Conservation (phyloP, 2,797 vertebrate species). For the Esox masquinongy region DNA sequence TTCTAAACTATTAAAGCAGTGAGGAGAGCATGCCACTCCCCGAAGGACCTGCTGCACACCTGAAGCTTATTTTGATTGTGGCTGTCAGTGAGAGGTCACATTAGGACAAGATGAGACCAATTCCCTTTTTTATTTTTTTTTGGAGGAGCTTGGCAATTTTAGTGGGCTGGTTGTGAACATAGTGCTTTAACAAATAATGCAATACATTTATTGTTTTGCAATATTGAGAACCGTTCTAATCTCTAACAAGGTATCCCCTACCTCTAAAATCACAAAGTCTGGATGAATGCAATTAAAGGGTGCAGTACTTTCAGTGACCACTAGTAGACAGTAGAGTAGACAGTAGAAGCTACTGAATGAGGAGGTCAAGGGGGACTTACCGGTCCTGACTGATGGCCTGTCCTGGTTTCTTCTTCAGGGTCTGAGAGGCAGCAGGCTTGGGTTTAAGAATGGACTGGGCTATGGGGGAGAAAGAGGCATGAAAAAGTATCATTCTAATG, state of each 20-base stretch:
- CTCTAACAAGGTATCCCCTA: neutral
- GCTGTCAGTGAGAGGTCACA: too few species aligned
- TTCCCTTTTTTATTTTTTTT: too few species aligned
- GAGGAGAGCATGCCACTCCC: too few species aligned
- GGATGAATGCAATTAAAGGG: neutral
- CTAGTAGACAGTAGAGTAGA: neutral
- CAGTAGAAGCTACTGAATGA: neutral
- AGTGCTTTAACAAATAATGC: too few species aligned
- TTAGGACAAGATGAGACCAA: too few species aligned
- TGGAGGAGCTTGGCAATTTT: too few species aligned
- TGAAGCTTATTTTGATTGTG: too few species aligned
- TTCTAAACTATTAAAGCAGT: neutral
- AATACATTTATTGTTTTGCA: neutral
- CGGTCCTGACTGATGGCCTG: conserved; percentile 45
- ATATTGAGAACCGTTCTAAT: neutral
- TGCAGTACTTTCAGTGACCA: neutral
- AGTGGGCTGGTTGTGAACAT: too few species aligned
- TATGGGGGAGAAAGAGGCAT: conserved; percentile 16
- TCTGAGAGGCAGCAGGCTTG: conserved; percentile 41
- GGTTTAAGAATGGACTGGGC: conserved; percentile 49
- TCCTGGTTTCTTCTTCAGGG: conserved; percentile 28
- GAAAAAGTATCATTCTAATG: neutral
- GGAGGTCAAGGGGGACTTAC: conserved; percentile 24
- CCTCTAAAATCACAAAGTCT: neutral
- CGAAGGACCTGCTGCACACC: too few species aligned